Evolutionary conservation across 2,888 invertebrate genomes (phyloP).

Genomic region (Drosophila gaucha): DNA sequence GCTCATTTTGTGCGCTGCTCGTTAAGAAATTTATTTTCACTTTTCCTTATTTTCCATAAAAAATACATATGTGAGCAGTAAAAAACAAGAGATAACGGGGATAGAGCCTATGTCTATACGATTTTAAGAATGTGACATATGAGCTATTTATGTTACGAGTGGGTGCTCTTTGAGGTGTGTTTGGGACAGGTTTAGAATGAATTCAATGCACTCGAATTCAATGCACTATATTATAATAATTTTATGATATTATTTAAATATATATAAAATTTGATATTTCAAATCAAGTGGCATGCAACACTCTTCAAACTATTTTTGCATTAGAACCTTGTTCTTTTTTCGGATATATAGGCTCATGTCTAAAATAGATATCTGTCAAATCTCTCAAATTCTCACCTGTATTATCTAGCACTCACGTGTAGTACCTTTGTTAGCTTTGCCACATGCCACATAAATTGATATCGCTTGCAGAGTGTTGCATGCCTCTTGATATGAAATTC

Average conservation of each 20-base stretch:
- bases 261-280: no score
- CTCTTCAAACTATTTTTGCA: slow-evolving; percentile 26
- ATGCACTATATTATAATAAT: no score
- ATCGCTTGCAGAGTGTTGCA: slow-evolving; percentile 24
- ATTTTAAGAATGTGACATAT: not conserved
- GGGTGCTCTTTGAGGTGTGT: not conserved
- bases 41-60: slow-evolving; percentile 37
- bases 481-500: slow-evolving; percentile 34
- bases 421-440: not conserved
- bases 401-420: not conserved
- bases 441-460: slow-evolving; percentile 63
- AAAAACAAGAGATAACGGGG: not conserved
- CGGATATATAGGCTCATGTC: not conserved
- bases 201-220: no score
- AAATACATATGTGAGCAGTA: slow-evolving; percentile 22
- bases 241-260: no score
- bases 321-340: no score
- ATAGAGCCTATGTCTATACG: not conserved
- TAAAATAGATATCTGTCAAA: not conserved
- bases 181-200: no score
- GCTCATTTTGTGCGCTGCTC: slow-evolving; percentile 75
- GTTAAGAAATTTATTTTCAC: slow-evolving; percentile 66
- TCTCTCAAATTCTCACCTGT: not conserved
- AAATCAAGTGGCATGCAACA: slow-evolving; percentile 16
- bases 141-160: not conserved